Evolutionary conservation across 2,888 invertebrate genomes (phyloP).

Genomic region (Chromoteleia sp.): DNA sequence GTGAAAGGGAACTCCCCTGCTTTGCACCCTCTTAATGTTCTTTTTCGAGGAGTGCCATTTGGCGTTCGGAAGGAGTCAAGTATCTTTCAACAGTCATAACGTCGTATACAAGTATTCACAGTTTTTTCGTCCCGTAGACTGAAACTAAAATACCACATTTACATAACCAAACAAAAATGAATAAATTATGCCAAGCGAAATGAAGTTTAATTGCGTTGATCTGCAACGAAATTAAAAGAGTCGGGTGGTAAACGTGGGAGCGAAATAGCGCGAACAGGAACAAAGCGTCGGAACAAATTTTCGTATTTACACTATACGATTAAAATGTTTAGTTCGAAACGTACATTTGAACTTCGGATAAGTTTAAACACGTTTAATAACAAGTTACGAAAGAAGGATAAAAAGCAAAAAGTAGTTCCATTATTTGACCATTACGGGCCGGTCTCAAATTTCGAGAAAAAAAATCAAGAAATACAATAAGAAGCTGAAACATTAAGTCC

Average conservation of each 20-base stretch:
- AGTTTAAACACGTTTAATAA: too few species aligned
- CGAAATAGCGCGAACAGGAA: too few species aligned
- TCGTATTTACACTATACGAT: too few species aligned
- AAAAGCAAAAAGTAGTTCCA: too few species aligned
- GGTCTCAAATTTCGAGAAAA: too few species aligned
- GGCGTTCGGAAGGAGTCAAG: slow-evolving; percentile 13
- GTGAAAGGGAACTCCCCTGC: slow-evolving; percentile 20
- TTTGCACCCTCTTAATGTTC: slow-evolving; percentile 24
- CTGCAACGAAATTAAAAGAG: slow-evolving; percentile 17
- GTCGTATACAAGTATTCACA: slow-evolving; percentile 28
- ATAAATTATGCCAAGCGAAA: slow-evolving; percentile 26
- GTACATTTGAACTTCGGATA: too few species aligned
- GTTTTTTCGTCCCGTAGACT: slow-evolving; percentile 1
- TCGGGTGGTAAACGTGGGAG: not conserved
- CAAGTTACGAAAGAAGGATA: too few species aligned
- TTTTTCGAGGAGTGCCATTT: slow-evolving; percentile 26
- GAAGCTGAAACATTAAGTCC: not conserved
- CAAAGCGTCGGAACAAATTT: too few species aligned
- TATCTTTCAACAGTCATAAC: slow-evolving; percentile 26
- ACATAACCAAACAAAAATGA: slow-evolving; percentile 31
- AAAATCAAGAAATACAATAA: not conserved
- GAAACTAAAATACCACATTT: slow-evolving; percentile 25
- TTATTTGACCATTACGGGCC: not conserved
- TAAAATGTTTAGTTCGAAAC: too few species aligned
- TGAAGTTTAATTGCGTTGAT: slow-evolving; percentile 32